Evolutionary conservation across 1,140 invertebrate species (phyloP).

Genomic region (Leptinotarsa undecemlineata): DNA sequence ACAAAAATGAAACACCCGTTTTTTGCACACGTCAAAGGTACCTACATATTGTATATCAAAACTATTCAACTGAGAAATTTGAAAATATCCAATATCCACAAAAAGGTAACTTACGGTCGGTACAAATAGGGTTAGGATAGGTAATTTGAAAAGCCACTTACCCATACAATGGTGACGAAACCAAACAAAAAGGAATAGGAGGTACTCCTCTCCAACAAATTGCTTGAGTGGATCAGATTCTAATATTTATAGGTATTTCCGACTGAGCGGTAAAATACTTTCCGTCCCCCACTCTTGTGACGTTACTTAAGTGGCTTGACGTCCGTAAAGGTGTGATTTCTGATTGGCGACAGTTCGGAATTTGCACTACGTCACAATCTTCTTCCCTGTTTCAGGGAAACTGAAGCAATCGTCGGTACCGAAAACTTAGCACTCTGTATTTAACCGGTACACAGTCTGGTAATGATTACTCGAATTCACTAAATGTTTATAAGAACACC

Average conservation of each 20-base stretch:
- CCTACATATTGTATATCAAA: no score
- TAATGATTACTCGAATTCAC: slow-evolving; percentile 40
- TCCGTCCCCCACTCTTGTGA: slow-evolving; percentile 18
- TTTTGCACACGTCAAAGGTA: no score
- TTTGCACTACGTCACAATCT: neutral
- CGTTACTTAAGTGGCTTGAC: neutral
- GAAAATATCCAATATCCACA: no score
- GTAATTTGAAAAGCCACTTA: slow-evolving; percentile 32
- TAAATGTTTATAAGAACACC: slow-evolving; percentile 45
- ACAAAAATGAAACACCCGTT: neutral
- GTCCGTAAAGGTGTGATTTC: slow-evolving; percentile 1
- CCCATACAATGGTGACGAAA: slow-evolving; percentile 44
- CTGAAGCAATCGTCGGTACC: neutral
- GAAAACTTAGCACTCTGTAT: slow-evolving; percentile 23
- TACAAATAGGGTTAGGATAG: no score
- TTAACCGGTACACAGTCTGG: slow-evolving; percentile 42
- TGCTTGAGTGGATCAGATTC: slow-evolving; percentile 20
- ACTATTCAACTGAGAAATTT: no score
- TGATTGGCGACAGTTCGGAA: slow-evolving; percentile 10
- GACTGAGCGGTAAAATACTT: slow-evolving; percentile 27
- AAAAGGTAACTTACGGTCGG: no score
- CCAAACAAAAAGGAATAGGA: slow-evolving; percentile 35
- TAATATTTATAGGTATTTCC: slow-evolving; percentile 13
- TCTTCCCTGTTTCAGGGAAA: neutral
- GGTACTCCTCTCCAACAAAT: slow-evolving; percentile 10